Evolutionary conservation across 2,113 vertebrate genomes (phyloP).

Genomic region (Oenanthe melanoleuca): DNA sequence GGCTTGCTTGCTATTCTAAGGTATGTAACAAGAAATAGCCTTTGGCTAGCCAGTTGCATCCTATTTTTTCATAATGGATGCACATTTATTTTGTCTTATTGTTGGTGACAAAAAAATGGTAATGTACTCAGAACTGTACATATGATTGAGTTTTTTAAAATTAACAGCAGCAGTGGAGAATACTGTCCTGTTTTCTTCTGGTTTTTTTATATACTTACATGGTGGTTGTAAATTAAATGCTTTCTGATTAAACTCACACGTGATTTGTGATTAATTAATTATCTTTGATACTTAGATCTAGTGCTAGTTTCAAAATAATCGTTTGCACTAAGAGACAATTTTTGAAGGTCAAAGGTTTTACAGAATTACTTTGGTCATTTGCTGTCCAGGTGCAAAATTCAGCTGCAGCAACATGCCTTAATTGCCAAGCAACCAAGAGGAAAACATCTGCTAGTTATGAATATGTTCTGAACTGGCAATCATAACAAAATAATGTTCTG

Average conservation of each 20-base stretch:
- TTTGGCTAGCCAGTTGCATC: neutral
- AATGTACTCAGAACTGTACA: neutral
- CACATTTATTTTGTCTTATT: neutral
- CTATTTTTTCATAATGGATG: neutral
- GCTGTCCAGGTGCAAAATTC: constrained; percentile 52
- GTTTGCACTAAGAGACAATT: neutral
- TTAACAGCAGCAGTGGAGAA: neutral
- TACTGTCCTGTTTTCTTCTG: neutral
- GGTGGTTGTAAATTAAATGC: neutral
- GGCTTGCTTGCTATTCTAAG: neutral
- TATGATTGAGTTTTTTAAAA: neutral
- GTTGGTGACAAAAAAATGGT: neutral
- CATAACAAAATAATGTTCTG: constrained; percentile 46
- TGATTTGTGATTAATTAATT: neutral
- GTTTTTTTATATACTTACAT: neutral
- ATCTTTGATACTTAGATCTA: neutral
- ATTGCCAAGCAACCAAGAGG: constrained; percentile 57
- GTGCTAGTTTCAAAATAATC: neutral
- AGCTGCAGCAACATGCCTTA: constrained; percentile 53
- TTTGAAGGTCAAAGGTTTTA: constrained; percentile 19
- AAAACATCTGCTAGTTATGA: constrained; percentile 60
- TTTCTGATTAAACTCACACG: neutral
- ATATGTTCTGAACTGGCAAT: constrained; percentile 61
- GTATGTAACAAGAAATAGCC: neutral
- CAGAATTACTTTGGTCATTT: constrained; percentile 2